phyloP scores from a whole-genome alignment of 2,888 invertebrate genomes.

The Drosophila acutilabella region DNA sequence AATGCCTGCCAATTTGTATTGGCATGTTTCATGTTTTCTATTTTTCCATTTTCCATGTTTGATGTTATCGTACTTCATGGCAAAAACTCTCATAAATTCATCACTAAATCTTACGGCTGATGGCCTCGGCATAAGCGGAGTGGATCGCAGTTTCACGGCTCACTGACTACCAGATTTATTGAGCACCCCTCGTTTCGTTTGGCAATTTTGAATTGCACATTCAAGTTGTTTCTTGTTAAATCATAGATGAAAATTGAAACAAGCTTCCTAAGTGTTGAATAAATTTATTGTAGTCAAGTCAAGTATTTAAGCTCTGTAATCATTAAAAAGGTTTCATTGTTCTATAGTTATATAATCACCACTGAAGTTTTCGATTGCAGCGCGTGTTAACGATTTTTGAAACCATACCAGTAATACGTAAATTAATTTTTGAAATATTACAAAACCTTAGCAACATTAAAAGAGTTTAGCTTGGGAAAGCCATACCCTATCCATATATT shows the following conservation, averaged over 20 bases:
- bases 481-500: slow-evolving; percentile 6
- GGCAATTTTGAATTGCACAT: slow-evolving; percentile 30
- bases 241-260: background rate
- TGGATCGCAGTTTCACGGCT: slow-evolving; percentile 63
- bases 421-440: no score
- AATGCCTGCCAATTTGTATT: slow-evolving; percentile 51
- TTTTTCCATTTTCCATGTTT: slow-evolving; percentile 1
- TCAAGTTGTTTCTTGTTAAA: slow-evolving; percentile 2
- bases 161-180: slow-evolving; percentile 67
- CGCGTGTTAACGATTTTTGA: no score
- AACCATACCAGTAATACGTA: no score
- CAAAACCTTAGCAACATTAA: background rate
- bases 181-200: slow-evolving; percentile 40
- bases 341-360: no score
- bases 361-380: no score
- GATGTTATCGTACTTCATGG: slow-evolving; percentile 19
- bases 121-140: slow-evolving; percentile 31
- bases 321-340: no score
- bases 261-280: no score
- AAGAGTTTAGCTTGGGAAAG: background rate
- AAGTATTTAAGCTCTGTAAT: no score
- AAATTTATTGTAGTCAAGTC: no score
- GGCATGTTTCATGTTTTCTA: slow-evolving; percentile 40
- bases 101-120: slow-evolving; percentile 41
- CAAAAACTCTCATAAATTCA: slow-evolving; percentile 71